Evolutionary conservation across 2,888 invertebrate species (phyloP), one percentile per base, ranked within the genome.

Genomic region (Acrobasis consociella): DNA sequence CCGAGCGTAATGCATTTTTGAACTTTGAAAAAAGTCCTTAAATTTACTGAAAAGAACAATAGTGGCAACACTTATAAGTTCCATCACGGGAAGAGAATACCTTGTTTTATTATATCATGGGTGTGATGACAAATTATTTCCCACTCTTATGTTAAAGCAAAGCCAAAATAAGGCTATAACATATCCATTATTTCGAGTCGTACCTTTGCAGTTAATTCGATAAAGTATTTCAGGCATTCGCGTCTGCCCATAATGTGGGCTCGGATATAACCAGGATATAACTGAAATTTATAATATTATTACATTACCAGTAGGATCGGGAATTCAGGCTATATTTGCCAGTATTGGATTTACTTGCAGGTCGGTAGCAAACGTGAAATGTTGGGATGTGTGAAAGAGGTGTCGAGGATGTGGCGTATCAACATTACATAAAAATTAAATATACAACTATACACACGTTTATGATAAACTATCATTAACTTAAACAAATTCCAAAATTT

Each of bases 251-350:
- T 56, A 56, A 56, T 46, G 56, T 56, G 39, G 53, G 15, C 11
- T 22, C 61, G 11, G 55, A 62, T 60, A 50, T 65, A 67, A 62
- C 67, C 42, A 58, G 11, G 55, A 62, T 60, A 50, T 65, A 67
- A 62, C 67, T 64, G 68, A 69, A 70, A 67, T 66, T 65, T 70
- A 73, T 73, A 74, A 76, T 72, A 69, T 69, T 69, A 78, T 79
- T 77, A 76, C 74, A 73, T 75, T 76, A 73, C 69, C 69, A 67
- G 68, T 69, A 69, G 69, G 66, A 76, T 73, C 71, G 66, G 74
- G 75, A 76, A 74, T 76, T 77, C 75, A 76, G 76, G 78, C 78
- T 81, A 79, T 81, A 82, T 84, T 79, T 75, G 74, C 73, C 73
- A 68, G 74, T 78, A 81, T 78, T 77, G 77, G 75, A 82, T 81